Conservation (phyloP, 2,113 vertebrate genomes). For the Phoenicopterus ruber region DNA sequence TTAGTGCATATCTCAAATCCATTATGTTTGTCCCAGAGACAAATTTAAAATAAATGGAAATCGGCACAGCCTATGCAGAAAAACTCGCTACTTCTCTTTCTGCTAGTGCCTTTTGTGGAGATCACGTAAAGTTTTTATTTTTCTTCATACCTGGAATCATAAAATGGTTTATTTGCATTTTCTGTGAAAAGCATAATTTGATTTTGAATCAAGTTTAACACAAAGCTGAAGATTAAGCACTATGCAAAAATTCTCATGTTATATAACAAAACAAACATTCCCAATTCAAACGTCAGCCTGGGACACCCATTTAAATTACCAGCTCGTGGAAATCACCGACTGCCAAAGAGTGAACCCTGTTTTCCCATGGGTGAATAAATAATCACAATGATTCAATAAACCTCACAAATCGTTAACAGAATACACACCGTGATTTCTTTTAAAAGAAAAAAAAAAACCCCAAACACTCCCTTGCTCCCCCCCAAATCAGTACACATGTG, state of each 20-base stretch:
- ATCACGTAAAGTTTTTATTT: neutral
- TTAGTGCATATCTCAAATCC: neutral
- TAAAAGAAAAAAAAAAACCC: neutral
- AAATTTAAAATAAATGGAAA: neutral
- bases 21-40: neutral
- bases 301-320: neutral
- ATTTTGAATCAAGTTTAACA: neutral
- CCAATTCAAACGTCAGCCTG: neutral
- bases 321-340: neutral
- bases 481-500: neutral
- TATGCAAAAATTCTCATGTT: neutral
- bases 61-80: neutral
- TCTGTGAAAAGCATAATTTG: neutral
- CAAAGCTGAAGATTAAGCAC: neutral
- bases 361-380: neutral
- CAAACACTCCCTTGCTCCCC: neutral
- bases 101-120: neutral
- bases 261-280: neutral
- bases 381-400: neutral
- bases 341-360: fast-evolving
- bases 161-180: neutral
- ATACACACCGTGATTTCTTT: neutral
- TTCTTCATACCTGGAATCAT: neutral
- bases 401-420: neutral
- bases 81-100: neutral